Base-by-base conservation (phyloP, 2,888 invertebrate species). In the Lobophora halterata region DNA sequence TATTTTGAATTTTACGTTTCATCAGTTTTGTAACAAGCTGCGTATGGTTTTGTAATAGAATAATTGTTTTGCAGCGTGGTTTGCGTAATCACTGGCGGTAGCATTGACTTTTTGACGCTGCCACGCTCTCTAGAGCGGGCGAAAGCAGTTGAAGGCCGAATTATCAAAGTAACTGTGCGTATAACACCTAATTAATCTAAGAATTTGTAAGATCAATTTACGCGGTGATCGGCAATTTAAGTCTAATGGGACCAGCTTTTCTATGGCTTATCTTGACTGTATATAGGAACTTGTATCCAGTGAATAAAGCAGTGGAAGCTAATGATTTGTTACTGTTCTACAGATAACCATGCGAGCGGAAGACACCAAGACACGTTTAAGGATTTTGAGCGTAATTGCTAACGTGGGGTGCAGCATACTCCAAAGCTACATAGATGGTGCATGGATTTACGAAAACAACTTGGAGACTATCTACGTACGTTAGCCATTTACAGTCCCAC, bases 21-120 rank as follows among this genome's bases (percentile, higher is more conserved):
- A 4, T 9, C 5, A n/a, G 3, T 1, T 9, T 9, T 9, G 3
- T 9, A 8, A 8, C 8, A 9, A 1, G 8, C 9, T 9, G 5
- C 1, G 3, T 9, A 9, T 21, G 8, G 8, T 7, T 11, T 23
- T 3, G 17, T 6, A 12, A 19, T 12, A 1, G 8, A 16, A n/a
- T 2, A 9, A 14, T 9, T 30, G 9, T 9, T 25, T 42, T 43
- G 13, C 61, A 79, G 79, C 4, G 76, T 79, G 10, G 77, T 78
- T 11, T 75, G 72, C 41, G 20, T 79, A 6, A 39, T 78, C 2
- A 64, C 64, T 23, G 76, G 79, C 18, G 68, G 69, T 10, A 75
- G 72, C 41, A 61, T 74, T 4, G 63, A 65, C 17, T 28, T 30
- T 2, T 31, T 46, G 12, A 50, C 50, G 2, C 35, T 74, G 17